phyloP scores from a whole-genome alignment of 2,797 vertebrate genomes.

The Trematomus bernacchii region DNA sequence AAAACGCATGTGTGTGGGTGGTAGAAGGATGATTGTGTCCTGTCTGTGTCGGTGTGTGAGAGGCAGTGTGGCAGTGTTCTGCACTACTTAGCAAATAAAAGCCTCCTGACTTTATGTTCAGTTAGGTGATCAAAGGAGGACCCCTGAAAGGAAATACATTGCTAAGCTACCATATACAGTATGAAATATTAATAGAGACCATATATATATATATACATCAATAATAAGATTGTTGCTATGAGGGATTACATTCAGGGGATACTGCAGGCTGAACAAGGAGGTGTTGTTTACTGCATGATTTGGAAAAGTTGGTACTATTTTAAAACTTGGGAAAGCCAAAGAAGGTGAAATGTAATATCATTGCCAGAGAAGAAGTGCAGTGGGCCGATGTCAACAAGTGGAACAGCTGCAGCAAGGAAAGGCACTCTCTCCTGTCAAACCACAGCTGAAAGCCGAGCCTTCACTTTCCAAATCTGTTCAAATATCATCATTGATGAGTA shows the following conservation, averaged over 20 bases:
- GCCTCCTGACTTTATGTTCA: slow-evolving; percentile 14
- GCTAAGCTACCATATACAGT: slow-evolving; percentile 50
- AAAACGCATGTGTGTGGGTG: not conserved
- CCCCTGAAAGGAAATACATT: slow-evolving; percentile 29
- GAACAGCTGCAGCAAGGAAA: slow-evolving; percentile 72
- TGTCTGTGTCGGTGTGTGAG: too few relatives aligned
- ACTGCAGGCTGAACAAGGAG: slow-evolving; percentile 32
- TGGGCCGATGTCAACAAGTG: slow-evolving; percentile 55
- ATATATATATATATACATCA: slow-evolving; percentile 13
- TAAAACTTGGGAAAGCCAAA: slow-evolving; percentile 64
- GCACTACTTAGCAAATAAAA: slow-evolving; percentile 34
- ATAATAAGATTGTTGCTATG: slow-evolving; percentile 28
- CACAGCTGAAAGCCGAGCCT: slow-evolving; percentile 38
- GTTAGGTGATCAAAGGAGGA: slow-evolving; percentile 30
- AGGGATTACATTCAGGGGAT: slow-evolving; percentile 30
- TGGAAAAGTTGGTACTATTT: slow-evolving; percentile 75
- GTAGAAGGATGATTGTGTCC: too few relatives aligned
- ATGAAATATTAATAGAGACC: slow-evolving; percentile 42
- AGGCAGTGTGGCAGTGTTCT: not conserved
- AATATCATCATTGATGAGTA: slow-evolving; percentile 15
- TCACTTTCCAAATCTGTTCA: slow-evolving; percentile 6
- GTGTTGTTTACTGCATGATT: slow-evolving; percentile 73
- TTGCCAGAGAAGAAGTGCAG: slow-evolving; percentile 56
- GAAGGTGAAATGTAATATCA: slow-evolving; percentile 80
- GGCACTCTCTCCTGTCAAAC: slow-evolving; percentile 33